These are phyloP conservation scores for Toxotes chatareus DNA, from an alignment of 2,113 vertebrate species.

Conservation along the genomic window DNA sequence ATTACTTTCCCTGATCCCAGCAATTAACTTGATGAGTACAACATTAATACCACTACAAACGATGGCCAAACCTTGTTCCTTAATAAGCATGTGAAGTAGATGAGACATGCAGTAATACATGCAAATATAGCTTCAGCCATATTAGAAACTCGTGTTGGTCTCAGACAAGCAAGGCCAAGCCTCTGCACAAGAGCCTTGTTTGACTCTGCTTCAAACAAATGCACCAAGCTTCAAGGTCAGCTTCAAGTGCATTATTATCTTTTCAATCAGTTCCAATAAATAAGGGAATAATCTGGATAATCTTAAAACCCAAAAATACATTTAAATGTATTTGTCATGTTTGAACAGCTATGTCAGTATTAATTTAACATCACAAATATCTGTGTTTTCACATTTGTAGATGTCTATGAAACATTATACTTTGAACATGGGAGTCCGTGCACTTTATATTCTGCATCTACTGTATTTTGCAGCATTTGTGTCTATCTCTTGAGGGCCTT, in stretches of 20 bases:
- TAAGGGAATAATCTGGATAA: background rate
- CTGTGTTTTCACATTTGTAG: no score
- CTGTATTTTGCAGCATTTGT: background rate
- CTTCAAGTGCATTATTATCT: background rate
- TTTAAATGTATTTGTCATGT: background rate
- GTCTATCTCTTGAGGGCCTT: background rate
- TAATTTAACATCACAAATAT: background rate
- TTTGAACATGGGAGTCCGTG: background rate
- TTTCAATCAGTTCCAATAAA: background rate
- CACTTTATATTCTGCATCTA: background rate
- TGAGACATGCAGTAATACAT: background rate
- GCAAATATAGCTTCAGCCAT: background rate
- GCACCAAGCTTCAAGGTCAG: slow-evolving; percentile 7
- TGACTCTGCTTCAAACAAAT: background rate
- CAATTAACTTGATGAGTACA: background rate
- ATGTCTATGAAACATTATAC: no score
- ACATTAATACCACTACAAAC: background rate
- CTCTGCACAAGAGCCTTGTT: background rate
- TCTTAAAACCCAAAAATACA: background rate
- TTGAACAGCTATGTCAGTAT: background rate
- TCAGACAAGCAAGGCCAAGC: background rate
- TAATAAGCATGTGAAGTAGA: background rate
- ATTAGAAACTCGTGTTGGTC: background rate
- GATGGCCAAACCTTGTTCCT: background rate
- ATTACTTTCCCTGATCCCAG: background rate